Conservation (phyloP, 2,113 vertebrate species). For the Setophaga kirtlandii region DNA sequence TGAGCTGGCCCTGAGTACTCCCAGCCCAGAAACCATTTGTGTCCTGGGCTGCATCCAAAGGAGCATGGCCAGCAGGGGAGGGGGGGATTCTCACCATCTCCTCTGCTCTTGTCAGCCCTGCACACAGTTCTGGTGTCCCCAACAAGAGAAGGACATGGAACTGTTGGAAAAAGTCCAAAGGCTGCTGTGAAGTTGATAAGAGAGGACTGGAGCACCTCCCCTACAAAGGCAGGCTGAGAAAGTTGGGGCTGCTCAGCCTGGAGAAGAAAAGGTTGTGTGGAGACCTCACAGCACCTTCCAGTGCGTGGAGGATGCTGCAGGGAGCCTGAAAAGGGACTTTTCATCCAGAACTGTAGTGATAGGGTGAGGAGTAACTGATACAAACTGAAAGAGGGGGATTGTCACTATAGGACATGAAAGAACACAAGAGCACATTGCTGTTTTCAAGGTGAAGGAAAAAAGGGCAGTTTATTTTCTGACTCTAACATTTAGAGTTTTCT, state of each 20-base stretch:
- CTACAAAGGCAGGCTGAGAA: not conserved
- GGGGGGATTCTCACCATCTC: not conserved
- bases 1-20: not conserved
- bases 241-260: not conserved
- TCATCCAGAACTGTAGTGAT: not conserved
- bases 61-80: not conserved
- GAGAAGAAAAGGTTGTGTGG: not conserved
- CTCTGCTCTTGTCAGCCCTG: not conserved
- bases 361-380: not conserved
- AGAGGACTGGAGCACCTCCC: not conserved
- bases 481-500: too few species aligned
- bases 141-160: not conserved
- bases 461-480: too few species aligned
- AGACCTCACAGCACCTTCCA: not conserved
- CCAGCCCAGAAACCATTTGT: not conserved
- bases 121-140: not conserved
- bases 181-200: not conserved
- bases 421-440: too few species aligned
- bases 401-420: too few species aligned
- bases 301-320: not conserved
- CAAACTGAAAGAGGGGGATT: not conserved
- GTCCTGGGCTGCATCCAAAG: not conserved
- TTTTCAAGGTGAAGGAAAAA: too few species aligned
- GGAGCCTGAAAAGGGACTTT: not conserved
- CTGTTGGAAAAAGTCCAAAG: not conserved